Base-by-base conservation (phyloP, 2,113 vertebrate genomes). In the Natator depressus region DNA sequence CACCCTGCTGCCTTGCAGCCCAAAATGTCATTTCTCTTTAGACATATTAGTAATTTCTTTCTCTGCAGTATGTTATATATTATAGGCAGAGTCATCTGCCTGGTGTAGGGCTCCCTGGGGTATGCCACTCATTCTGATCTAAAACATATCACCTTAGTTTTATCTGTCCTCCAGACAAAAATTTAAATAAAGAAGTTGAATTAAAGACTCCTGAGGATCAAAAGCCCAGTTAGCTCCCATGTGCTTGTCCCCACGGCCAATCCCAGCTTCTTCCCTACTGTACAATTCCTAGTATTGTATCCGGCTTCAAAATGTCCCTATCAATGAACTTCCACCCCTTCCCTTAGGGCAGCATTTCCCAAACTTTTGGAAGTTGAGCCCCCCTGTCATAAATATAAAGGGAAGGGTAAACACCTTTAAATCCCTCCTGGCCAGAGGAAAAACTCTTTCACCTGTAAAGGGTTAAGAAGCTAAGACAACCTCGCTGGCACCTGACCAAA, bases 1-100 rank as follows among this genome's bases (percentile, higher is more conserved):
- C 75, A 81, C 50, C 29, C 80, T 50, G 46, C 49, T 95, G 87
- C 46, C 89, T 94, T 83, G 78, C 22, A 94, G 90, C 14, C 55
- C 84, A 47, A 89, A 89, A 83, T 65, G 16, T 59, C 94, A 35
- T 62, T 57, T 81, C 83, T 93, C 62, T 81, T 86, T 1, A 54
- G 87, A 92, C 91, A 88, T n/a, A n/a, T 83, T 2, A 0, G 1
- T 90, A n/a, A 35, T 79, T 82, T 81, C 81, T 27, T 92, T 11
- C 49, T 78, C 83, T 90, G 85, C 62, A 93, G 82, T 65, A 91
- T 76, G 51, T 75, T 82, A 42, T 72, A 81, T 20, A 80, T 53
- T 81, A 96, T 85, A 95, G 81, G 54, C 79, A 47, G 25, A 88
- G 0, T 0, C 49, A 86, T 93, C 65, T 82, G 62, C 53, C 89